A percentile compares a stretch with the other conserved stretches of the same genome.
These are phyloP conservation scores for Ditylenchus dipsaci DNA, from an alignment of 1,140 invertebrate species.

Conservation along the genomic window DNA sequence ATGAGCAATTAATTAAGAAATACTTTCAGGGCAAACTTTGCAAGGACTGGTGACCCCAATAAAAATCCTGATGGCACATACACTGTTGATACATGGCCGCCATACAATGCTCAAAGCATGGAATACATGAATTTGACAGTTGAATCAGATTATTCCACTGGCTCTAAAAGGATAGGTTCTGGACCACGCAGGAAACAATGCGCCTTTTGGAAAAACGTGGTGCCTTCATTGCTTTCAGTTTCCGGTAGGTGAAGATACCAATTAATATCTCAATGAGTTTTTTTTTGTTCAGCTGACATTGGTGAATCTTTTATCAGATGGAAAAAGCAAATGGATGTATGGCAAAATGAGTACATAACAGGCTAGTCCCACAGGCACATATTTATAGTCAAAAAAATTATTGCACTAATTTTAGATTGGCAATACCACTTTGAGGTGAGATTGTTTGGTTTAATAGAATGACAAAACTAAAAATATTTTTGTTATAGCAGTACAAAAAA, in stretches of 20 bases:
- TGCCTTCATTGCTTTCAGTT: constrained; percentile 76
- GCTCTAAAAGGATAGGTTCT: constrained; percentile 69
- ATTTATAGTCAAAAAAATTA: too few relatives aligned
- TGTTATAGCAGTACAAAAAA: constrained; percentile 50
- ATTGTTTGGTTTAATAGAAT: too few relatives aligned
- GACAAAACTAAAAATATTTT: too few relatives aligned
- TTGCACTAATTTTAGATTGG: constrained; percentile 5
- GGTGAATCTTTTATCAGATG: constrained; percentile 60
- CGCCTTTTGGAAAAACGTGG: constrained; percentile 90
- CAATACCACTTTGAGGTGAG: constrained; percentile 59
- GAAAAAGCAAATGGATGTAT: constrained; percentile 61
- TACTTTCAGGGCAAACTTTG: constrained; percentile 72
- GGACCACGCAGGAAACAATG: constrained; percentile 83
- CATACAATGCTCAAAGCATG: constrained; percentile 73
- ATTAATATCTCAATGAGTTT: background rate
- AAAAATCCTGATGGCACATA: constrained; percentile 69
- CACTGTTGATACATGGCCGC: constrained; percentile 72
- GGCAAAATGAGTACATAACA: constrained; percentile 62
- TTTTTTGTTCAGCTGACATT: constrained; percentile 59
- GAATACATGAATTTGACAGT: constrained; percentile 79
- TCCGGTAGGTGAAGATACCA: constrained; percentile 57
- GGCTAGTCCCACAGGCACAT: too few relatives aligned
- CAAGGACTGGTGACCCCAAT: constrained; percentile 82
- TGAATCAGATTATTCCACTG: constrained; percentile 63
- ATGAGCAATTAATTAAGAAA: background rate